phyloP scores from a whole-genome alignment of 2,113 vertebrate species.

The Varanus komodoensis region DNA sequence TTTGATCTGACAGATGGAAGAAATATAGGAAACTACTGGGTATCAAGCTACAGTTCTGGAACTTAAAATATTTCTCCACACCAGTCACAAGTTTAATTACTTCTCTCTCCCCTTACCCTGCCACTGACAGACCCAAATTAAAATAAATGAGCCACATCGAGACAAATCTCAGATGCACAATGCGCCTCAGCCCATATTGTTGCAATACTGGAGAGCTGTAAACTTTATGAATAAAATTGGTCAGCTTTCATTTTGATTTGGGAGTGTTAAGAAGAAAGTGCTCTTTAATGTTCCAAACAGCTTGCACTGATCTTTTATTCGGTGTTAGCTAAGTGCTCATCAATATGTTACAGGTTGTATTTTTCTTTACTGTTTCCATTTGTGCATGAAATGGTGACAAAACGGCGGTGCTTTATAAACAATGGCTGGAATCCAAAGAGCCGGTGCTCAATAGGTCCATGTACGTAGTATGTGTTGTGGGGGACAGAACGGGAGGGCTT shows the following conservation, averaged over 20 bases:
- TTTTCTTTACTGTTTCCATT: slow-evolving; percentile 1
- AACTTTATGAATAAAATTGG: slow-evolving; percentile 59
- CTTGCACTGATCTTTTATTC: slow-evolving; percentile 24
- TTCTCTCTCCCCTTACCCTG: slow-evolving; percentile 72
- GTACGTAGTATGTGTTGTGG: not conserved
- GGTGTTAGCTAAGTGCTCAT: not conserved
- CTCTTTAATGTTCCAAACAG: slow-evolving; percentile 10
- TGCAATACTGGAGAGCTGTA: slow-evolving; percentile 58
- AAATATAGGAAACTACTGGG: slow-evolving; percentile 64
- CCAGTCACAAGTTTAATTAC: slow-evolving; percentile 81
- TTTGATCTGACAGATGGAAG: slow-evolving; percentile 80
- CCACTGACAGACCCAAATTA: slow-evolving; percentile 78
- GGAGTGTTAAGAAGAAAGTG: slow-evolving; percentile 9
- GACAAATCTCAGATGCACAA: slow-evolving; percentile 74
- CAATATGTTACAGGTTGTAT: not conserved
- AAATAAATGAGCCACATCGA: slow-evolving; percentile 81
- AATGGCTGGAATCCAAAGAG: not conserved
- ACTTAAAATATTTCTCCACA: slow-evolving; percentile 72
- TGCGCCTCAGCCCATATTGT: slow-evolving; percentile 70
- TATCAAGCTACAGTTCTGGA: slow-evolving; percentile 61
- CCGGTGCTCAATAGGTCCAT: not conserved
- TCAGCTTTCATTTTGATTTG: slow-evolving; percentile 26
- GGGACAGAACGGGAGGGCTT: not conserved
- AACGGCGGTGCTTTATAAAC: slow-evolving; percentile 5
- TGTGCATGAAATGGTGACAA: not conserved